Evolutionary conservation across 2,888 invertebrate genomes (phyloP).

Genomic region (Ophraella communa): DNA sequence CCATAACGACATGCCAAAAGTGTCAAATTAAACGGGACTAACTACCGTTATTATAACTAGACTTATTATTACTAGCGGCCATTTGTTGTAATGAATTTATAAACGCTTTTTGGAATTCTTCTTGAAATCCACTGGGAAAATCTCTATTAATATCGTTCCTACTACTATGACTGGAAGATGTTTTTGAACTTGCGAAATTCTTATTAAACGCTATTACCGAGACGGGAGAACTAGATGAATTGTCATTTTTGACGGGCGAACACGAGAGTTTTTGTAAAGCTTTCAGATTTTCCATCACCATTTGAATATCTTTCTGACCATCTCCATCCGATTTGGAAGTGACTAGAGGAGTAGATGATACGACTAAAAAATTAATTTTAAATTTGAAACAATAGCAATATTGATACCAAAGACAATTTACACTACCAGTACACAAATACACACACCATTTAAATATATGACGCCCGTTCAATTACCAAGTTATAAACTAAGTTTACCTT

Average conservation of each 20-base stretch:
- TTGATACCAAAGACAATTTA: too few species aligned
- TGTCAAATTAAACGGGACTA: conserved; percentile 29
- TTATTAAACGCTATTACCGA: conserved; percentile 58
- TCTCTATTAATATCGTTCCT: conserved; percentile 32
- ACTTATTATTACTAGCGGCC: conserved; percentile 45
- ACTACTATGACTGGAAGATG: conserved; percentile 15
- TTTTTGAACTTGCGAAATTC: conserved; percentile 48
- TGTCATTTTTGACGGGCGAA: conserved; percentile 52
- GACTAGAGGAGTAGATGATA: conserved; percentile 18
- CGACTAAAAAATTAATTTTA: too few species aligned
- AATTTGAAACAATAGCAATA: too few species aligned
- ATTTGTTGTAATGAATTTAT: conserved; percentile 46
- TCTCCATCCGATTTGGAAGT: conserved; percentile 47
- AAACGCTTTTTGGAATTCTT: conserved; percentile 58
- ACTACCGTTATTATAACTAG: conserved; percentile 56
- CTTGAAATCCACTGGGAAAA: conserved; percentile 52
- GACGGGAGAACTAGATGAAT: conserved; percentile 53
- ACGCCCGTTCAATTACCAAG: too few species aligned
- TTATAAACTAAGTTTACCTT: too few species aligned
- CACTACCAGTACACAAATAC: too few species aligned
- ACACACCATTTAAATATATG: too few species aligned
- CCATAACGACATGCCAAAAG: too few species aligned
- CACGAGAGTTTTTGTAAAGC: conserved; percentile 58
- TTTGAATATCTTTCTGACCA: conserved; percentile 55
- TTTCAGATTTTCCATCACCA: conserved; percentile 61